Evolutionary conservation across 2,888 invertebrate species (phyloP), one percentile per base, ranked within the genome.

Genomic region (Creontiades dilutus): DNA sequence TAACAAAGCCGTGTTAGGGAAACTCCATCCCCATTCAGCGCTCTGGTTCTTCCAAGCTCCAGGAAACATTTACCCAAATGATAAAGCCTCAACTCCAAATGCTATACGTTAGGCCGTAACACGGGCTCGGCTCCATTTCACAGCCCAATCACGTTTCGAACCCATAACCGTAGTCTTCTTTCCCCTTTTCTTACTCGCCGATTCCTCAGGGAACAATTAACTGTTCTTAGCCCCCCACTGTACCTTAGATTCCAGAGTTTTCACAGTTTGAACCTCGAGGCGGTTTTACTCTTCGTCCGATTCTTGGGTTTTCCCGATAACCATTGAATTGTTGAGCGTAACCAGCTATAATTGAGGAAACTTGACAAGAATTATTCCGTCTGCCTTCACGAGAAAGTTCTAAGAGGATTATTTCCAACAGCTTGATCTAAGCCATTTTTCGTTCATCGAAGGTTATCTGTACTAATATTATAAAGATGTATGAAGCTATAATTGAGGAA

Each of bases 121-220:
- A n/a, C 57, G n/a, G 57, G n/a, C 57, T 37, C 37, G n/a, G n/a
- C 57, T 57, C 57, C n/a, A 68, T 68, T 68, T 68, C 68, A 68
- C 23, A 68, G 12, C 27, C 68, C 68, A 68, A 68, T 68, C 68
- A 68, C 68, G 68, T 68, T 27, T 27, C 23, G 27, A 12, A 12
- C 68, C 27, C 68, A 68, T 68, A 68, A 68, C 68, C 68, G 11
- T 68, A 68, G 68, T 23, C 19, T 19, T 68, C 68, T 68, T 68
- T 57, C 57, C 57, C 5, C 57, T 57, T 5, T 57, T 68, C 68
- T 68, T 23, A 68, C 68, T 27, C 27, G 12, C 68, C 23, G 23
- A 7, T 2, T n/a, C 57, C 57, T 57, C 57, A n/a, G 57, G 52
- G 57, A 57, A 57, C 68, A 68, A 68, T 68, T 68, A 68, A 68